Evolutionary conservation across 1,140 invertebrate genomes (phyloP), one percentile per base, ranked within the genome.

Genomic region (Apocrypta bakeri): DNA sequence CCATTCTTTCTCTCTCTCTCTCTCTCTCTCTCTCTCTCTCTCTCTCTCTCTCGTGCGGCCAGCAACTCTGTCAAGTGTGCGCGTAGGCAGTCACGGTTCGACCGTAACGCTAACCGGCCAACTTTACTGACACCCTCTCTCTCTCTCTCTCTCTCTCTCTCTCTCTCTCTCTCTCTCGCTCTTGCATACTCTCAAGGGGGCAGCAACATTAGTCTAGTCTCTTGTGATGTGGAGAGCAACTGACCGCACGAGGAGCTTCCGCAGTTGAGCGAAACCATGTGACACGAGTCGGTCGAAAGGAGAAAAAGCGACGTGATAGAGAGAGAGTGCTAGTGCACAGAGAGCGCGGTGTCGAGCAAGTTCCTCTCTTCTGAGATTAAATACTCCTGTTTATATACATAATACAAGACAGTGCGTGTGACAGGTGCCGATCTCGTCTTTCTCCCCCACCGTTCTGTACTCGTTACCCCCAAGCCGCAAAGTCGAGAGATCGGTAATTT

Each of bases 21-120:
- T 89, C 87, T 87, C 87, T 87, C 89, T 89, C 87, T 75, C 40
- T 76, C 73, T 56, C 64, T n/a, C 63, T 66, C n/a, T 24, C 63
- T 71, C 56, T 17, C 33, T 37, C 33, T 2, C 33, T 2, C 33
- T 4, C 9, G 9, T 37, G 33, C 21, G 27, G 78, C 37, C 61
- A 27, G 79, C 27, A 68, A 64, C 33, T 74, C 40, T 72, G 87
- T 89, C 88, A 88, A 88, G 86, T 88, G 79, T 56, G 31, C 69
- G 69, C 88, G 88, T 88, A 91, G 90, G 89, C 90, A 92, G 91
- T 92, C 90, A 91, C 88, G 89, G 89, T 89, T 90, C 90, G 90
- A 90, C 90, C 88, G 90, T 88, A 90, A 90, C 86, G 86, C 88
- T 88, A 91, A 89, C 84, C 88, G 88, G 87, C 87, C 87, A 82